Evolutionary conservation across 2,888 invertebrate genomes (phyloP).

Genomic region (Hecatera dysodea): DNA sequence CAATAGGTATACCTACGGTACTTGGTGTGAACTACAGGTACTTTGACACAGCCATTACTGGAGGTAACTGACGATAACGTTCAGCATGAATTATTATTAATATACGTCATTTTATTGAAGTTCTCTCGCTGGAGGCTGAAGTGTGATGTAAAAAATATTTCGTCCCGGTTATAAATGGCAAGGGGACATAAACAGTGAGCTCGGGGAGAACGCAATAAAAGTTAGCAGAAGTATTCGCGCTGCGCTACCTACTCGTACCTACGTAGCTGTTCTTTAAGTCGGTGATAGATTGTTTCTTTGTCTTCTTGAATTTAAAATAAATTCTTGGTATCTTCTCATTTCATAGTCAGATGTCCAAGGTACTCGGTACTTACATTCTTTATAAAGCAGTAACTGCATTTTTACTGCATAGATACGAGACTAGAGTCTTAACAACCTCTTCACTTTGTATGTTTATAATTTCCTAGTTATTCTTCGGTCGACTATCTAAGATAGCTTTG

Average conservation of each 20-base stretch:
- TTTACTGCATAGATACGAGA: slow-evolving; percentile 20
- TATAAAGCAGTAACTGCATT: slow-evolving; percentile 35
- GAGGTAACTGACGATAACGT: slow-evolving; percentile 27
- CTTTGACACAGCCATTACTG: slow-evolving; percentile 11
- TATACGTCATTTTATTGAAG: slow-evolving; percentile 69
- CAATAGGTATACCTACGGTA: background rate
- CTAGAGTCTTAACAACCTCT: slow-evolving; percentile 22
- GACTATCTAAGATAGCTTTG: slow-evolving; percentile 46
- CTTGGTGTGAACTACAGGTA: background rate
- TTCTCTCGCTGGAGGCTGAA: slow-evolving; percentile 69
- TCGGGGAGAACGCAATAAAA: slow-evolving; percentile 79
- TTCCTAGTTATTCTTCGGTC: slow-evolving; percentile 34
- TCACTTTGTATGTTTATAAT: slow-evolving; percentile 34
- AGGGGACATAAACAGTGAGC: slow-evolving; percentile 78
- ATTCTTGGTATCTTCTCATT: slow-evolving; percentile 63
- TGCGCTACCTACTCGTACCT: slow-evolving; percentile 61
- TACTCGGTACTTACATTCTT: slow-evolving; percentile 27
- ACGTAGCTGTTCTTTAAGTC: slow-evolving; percentile 70
- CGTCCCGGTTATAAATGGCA: slow-evolving; percentile 76
- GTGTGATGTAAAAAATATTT: slow-evolving; percentile 78
- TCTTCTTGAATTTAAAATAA: slow-evolving; percentile 69
- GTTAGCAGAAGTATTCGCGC: slow-evolving; percentile 73
- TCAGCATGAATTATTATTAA: slow-evolving; percentile 48
- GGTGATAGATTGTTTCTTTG: slow-evolving; percentile 71
- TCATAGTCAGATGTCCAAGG: slow-evolving; percentile 23